phyloP scores from a whole-genome alignment of 2,113 vertebrate genomes.

The Tonatia bakeri region DNA sequence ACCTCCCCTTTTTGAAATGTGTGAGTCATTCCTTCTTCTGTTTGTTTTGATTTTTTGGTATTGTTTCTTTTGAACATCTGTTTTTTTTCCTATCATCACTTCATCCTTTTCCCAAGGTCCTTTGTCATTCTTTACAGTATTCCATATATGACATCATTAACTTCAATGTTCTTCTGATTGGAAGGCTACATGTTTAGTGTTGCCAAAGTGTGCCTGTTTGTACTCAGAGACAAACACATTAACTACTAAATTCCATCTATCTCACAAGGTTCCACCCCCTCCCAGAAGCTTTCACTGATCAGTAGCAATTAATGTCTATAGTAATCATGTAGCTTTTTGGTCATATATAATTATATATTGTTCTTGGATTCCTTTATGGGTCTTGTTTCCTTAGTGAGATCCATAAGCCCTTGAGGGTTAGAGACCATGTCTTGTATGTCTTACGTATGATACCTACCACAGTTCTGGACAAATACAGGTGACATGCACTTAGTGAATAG shows the following conservation, averaged over 20 bases:
- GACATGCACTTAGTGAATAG: background rate
- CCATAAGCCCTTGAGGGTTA: background rate
- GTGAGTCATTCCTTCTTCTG: background rate
- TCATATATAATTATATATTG: background rate
- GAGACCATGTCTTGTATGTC: background rate
- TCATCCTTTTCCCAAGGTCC: background rate
- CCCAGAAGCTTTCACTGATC: background rate
- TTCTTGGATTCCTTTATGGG: background rate
- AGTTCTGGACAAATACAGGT: background rate
- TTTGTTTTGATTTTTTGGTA: background rate
- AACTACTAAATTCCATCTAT: background rate
- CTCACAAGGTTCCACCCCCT: background rate
- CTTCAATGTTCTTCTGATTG: background rate
- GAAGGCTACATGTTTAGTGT: background rate
- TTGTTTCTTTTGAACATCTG: background rate
- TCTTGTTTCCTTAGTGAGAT: background rate
- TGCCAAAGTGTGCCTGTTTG: background rate
- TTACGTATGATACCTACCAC: background rate
- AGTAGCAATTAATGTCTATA: background rate
- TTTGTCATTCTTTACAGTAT: background rate
- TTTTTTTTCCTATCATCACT: background rate
- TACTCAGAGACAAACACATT: background rate
- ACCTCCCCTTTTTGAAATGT: background rate
- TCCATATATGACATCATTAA: background rate
- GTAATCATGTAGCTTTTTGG: background rate